A percentile compares a stretch with the other conserved stretches of the same genome.
phyloP scores from a whole-genome alignment of 2,888 invertebrate species.

The Hylaea fasciaria region DNA sequence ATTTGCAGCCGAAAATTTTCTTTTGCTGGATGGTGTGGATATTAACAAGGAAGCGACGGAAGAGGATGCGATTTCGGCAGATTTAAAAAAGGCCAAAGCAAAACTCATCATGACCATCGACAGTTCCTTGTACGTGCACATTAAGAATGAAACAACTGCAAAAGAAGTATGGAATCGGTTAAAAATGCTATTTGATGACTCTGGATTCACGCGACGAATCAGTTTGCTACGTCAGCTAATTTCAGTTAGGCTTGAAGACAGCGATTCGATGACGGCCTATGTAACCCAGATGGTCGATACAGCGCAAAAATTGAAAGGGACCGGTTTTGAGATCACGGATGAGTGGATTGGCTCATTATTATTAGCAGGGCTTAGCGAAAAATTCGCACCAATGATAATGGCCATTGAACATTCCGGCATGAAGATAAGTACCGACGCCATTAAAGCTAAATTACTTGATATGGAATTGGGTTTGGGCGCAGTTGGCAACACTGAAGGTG shows the following conservation, averaged over 20 bases:
- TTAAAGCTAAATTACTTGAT: slow-evolving; percentile 5
- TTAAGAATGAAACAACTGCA: slow-evolving; percentile 4
- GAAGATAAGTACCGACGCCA: slow-evolving; percentile 1
- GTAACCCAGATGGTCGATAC: slow-evolving; percentile 19
- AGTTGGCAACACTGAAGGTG: background rate
- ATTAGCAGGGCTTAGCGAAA: too few relatives aligned
- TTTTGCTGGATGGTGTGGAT: slow-evolving; percentile 14
- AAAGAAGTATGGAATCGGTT: slow-evolving; percentile 7
- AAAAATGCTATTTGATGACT: slow-evolving; percentile 11
- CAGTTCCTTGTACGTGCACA: slow-evolving; percentile 5
- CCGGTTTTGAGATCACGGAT: too few relatives aligned
- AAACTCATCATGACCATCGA: slow-evolving; percentile 16
- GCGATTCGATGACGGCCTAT: slow-evolving; percentile 14
- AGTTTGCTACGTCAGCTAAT: slow-evolving; percentile 9
- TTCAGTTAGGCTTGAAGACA: slow-evolving; percentile 10
- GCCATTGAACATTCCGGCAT: slow-evolving; percentile 6
- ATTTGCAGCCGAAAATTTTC: slow-evolving; percentile 11
- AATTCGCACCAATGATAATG: slow-evolving; percentile 10
- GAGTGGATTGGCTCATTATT: too few relatives aligned
- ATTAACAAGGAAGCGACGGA: background rate
- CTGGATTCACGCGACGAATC: slow-evolving; percentile 10
- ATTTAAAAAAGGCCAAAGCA: slow-evolving; percentile 4
- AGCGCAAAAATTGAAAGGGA: slow-evolving; percentile 10
- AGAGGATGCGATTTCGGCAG: too few relatives aligned
- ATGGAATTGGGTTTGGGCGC: too few relatives aligned